Evolutionary conservation across 1,140 invertebrate genomes (phyloP).

Genomic region (Leguminivora glycinivorella): DNA sequence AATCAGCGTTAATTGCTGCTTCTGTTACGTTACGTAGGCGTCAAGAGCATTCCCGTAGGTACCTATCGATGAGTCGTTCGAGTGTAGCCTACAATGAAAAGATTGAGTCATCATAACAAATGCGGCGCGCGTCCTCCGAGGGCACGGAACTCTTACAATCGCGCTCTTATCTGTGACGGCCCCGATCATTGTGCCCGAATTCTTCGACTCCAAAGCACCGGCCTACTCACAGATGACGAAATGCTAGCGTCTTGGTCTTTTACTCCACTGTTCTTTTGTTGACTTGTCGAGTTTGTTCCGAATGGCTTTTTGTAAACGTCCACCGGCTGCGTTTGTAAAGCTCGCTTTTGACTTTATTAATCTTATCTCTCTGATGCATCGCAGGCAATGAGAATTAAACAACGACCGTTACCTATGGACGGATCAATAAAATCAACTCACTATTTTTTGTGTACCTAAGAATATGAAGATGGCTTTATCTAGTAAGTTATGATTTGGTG

Average conservation of each 20-base stretch:
- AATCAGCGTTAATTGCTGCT: conserved; percentile 72
- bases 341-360: conserved; percentile 62
- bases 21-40: conserved; percentile 59
- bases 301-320: conserved; percentile 66
- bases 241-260: conserved; percentile 67
- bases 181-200: conserved; percentile 70
- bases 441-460: conserved; percentile 1
- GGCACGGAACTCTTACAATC: conserved; percentile 69
- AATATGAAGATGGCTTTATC: not conserved
- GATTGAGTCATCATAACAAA: conserved; percentile 77
- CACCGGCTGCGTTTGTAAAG: conserved; percentile 60
- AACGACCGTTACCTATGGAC: conserved; percentile 43
- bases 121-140: conserved; percentile 54
- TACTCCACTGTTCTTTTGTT: conserved; percentile 65
- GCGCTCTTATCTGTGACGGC: conserved; percentile 71
- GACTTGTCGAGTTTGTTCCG: conserved; percentile 68
- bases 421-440: conserved; percentile 11
- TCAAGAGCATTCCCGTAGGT: conserved; percentile 41
- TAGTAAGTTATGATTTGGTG: not conserved
- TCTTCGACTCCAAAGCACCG: conserved; percentile 52
- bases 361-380: conserved; percentile 66
- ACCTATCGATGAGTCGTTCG: conserved; percentile 46
- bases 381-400: conserved; percentile 55
- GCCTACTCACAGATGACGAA: conserved; percentile 61
- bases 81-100: conserved; percentile 67